phyloP scores from a whole-genome alignment of 2,113 vertebrate genomes.

The Python bivittatus region DNA sequence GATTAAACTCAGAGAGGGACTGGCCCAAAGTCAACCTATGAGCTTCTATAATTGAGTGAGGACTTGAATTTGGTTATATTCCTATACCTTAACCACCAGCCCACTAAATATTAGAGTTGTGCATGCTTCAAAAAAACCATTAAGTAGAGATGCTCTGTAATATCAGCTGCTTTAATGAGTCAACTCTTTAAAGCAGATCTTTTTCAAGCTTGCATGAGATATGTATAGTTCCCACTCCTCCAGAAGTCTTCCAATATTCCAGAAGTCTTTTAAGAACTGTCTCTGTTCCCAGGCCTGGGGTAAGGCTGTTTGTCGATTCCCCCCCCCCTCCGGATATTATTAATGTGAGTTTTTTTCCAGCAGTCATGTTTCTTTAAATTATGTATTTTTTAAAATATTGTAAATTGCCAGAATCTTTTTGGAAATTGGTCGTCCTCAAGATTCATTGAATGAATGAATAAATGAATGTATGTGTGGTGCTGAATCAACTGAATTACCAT shows the following conservation, averaged over 20 bases:
- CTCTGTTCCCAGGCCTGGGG: background rate
- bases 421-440: too few relatives aligned
- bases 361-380: background rate
- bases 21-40: background rate
- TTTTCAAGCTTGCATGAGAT: background rate
- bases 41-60: background rate
- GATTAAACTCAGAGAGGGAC: background rate
- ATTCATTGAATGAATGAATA: too few relatives aligned
- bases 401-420: too few relatives aligned
- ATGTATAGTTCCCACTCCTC: background rate
- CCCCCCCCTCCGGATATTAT: background rate
- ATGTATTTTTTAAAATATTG: background rate
- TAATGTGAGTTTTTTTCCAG: background rate
- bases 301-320: background rate
- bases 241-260: background rate
- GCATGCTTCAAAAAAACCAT: background rate
- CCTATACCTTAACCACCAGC: background rate
- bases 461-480: too few relatives aligned
- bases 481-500: too few relatives aligned
- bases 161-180: background rate
- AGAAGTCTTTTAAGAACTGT: background rate
- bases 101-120: background rate
- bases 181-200: background rate
- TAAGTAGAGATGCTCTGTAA: background rate
- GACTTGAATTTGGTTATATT: background rate